Base-by-base conservation (phyloP, 2,797 vertebrate species). In the Hippopotamyrus pictus region DNA sequence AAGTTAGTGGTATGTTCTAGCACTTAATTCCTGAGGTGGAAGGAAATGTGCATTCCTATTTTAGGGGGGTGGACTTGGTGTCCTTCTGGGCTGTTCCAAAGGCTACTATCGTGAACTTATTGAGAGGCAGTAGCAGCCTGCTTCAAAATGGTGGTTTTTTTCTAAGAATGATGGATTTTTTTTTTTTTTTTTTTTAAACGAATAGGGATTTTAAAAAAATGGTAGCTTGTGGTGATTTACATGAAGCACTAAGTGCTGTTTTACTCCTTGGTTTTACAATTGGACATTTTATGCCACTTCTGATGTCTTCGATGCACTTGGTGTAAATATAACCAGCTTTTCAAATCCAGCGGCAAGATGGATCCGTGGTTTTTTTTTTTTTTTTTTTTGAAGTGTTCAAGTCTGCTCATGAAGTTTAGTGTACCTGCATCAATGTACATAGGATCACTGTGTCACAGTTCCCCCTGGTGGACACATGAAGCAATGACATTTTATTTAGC, bases 391-490 rank as follows among this genome's bases (percentile, higher is more conserved):
- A 85, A 85, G 46, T 86, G 83, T 29, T 86, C 29, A 37, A 37
- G 76, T 17, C 19, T 44, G 76, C 76, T 82, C 17, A 8, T 46
- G 17, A 2, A 46, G 73, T 82, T n/a, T 82, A 41, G 17, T 44
- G 14, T 41, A 37, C 69, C 76, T 82, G 46, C 25, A 57, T 53
- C 37, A 44, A 79, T 82, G 76, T 82, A 82, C 8, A 46, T 76
- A 37, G 29, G 59, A 62, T 73, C 65, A 73, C 12, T 7, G 41
- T 82, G 76, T 19, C 54, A 86, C 25, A 54, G 59, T n/a, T 29
- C 89, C 89, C 84, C 85, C 84, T 69, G 86, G 62, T 87, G 89
- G 89, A 76, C 65, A 89, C 6, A 14, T 4, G 19, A 5, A 76
- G 65, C 65, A 87, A 54, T 46, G 22, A 87, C 83, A 41, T 37